phyloP scores from a whole-genome alignment of 2,113 vertebrate species.

The Malurus melanocephalus region DNA sequence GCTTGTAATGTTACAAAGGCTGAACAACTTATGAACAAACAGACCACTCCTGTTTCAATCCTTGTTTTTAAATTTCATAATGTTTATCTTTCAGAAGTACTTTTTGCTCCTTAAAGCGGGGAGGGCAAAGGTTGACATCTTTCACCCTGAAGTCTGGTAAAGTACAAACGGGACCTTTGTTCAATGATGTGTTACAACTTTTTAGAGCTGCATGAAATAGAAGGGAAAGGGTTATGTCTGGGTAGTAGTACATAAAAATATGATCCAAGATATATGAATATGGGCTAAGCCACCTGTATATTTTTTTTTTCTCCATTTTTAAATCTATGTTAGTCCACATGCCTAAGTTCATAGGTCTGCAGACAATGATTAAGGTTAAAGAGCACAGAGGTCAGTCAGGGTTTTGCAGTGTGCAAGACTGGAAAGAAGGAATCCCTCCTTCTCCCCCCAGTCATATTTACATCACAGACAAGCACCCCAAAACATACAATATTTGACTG shows the following conservation, averaged over 20 bases:
- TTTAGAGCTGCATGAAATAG: neutral
- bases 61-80: neutral
- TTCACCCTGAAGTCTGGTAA: neutral
- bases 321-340: neutral
- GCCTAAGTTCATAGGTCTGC: neutral
- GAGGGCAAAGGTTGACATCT: neutral
- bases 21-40: neutral
- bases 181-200: neutral
- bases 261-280: neutral
- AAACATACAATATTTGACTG: neutral
- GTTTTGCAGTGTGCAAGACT: neutral
- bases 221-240: neutral
- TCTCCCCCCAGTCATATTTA: neutral
- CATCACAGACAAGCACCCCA: neutral
- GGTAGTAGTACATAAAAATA: neutral
- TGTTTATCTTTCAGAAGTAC: neutral
- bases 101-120: neutral
- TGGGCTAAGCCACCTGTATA: neutral
- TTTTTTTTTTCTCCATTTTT: neutral
- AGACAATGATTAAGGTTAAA: neutral
- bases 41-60: neutral
- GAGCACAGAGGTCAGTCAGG: neutral
- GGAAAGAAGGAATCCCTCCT: neutral
- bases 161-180: neutral
- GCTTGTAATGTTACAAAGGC: neutral